phyloP scores from a whole-genome alignment of 35 echinoderm and acorn worm genomes.

The Amphiura filiformis region DNA sequence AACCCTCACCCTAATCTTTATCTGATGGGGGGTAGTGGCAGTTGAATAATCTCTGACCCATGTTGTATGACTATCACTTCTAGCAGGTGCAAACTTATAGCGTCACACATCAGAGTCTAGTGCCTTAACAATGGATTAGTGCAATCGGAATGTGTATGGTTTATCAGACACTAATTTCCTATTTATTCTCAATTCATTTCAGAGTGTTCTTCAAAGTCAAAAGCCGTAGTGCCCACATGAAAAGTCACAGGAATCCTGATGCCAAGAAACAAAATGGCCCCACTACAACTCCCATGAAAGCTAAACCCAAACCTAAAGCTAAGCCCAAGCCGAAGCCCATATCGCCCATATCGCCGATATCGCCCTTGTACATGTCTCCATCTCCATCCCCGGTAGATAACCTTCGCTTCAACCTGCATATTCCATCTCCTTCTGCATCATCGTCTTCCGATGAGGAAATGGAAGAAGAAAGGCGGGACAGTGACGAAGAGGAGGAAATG shows the following conservation, averaged over 20 bases:
- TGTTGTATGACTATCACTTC: too few species aligned
- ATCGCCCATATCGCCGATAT: neutral
- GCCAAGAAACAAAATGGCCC: neutral
- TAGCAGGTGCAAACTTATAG: too few species aligned
- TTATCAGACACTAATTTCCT: too few species aligned
- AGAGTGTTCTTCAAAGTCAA: constrained; percentile 90
- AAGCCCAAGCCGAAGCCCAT: neutral
- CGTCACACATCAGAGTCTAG: too few species aligned
- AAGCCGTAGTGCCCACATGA: constrained; percentile 98
- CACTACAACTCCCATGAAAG: neutral
- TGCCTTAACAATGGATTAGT: too few species aligned
- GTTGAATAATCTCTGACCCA: too few species aligned
- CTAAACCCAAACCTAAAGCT: neutral
- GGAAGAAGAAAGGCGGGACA: neutral
- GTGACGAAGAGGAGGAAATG: neutral
- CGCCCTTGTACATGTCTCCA: neutral
- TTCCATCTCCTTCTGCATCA: too few species aligned
- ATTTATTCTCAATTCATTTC: constrained; percentile 21
- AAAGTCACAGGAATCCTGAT: constrained; percentile 67
- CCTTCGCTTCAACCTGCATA: neutral
- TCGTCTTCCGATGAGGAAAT: constrained; percentile 19
- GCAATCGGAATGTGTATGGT: too few species aligned
- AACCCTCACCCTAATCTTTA: too few species aligned
- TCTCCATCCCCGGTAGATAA: neutral
- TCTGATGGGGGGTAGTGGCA: too few species aligned